Evolutionary conservation across 2,888 invertebrate species (phyloP), one percentile per base, ranked within the genome.

Genomic region (Macroteleia sp.): DNA sequence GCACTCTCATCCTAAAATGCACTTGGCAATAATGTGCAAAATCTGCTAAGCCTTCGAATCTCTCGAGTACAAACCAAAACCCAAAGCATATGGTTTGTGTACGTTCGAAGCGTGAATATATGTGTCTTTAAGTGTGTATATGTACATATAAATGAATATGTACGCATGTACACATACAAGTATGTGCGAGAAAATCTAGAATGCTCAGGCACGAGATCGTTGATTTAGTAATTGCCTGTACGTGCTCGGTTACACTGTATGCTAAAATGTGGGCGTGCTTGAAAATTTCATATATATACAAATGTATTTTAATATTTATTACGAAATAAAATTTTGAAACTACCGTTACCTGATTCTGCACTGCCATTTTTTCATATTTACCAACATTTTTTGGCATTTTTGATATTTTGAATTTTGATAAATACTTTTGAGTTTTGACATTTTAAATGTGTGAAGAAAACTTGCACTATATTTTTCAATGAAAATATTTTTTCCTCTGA

Each of bases 191-290:
- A 83, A 82, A 80, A 83, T 86, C 82, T 85, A 87, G 84, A 83
- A 83, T 78, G 79, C 83, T 86, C 84, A 82, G 83, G 83, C 87
- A 86, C 86, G 80, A 85, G 77, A 83, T 81, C 83, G 81, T 82
- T 82, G 83, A 83, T 83, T 86, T 86, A 83, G 77, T 81, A 76
- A 85, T 73, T 78, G 75, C 76, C 64, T 77, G 78, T 69, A 73
- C 73, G 57, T 59, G 74, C 62, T 70, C 69, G 48, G 76, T 64
- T 77, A 54, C 64, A 61, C 59, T 44, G 50, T 79, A 79, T 71
- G 71, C 75, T 76, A 76, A 79, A 67, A 62, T 70, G 71, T 76
- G 67, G 61, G 30, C 62, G 42, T 52, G 71, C 50, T 73, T 67
- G 46, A 71, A 76, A 61, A 76, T 79, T 73, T 66, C 56, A 75